Conservation (phyloP, 2,888 invertebrate species). For the Caenorhabditis virilis region DNA sequence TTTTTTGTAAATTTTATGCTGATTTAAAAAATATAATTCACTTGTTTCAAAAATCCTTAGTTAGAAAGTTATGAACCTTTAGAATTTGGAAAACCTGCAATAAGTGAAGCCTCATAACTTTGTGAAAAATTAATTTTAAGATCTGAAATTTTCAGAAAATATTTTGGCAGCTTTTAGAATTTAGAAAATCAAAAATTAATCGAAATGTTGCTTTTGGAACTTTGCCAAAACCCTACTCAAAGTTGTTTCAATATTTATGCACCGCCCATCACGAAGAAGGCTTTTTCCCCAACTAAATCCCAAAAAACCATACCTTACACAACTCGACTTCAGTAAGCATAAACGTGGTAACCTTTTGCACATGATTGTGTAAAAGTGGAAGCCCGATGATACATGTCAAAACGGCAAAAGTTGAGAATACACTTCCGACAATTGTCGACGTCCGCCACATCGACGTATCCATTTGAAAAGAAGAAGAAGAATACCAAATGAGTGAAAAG, state of each 20-base stretch:
- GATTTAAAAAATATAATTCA: no score
- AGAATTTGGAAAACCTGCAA: not conserved
- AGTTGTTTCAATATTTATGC: no score
- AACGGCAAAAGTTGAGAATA: slow-evolving; percentile 61
- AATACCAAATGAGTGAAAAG: not conserved
- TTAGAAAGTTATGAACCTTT: no score
- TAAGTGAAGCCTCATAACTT: not conserved
- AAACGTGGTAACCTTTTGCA: slow-evolving; percentile 58
- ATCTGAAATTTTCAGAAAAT: no score
- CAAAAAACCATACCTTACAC: slow-evolving; percentile 55
- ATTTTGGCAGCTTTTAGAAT: no score
- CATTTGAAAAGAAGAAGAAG: not conserved
- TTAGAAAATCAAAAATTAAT: no score
- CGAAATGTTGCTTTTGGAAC: no score
- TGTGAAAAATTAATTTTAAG: not conserved
- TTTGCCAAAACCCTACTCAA: no score
- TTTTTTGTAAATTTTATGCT: no score
- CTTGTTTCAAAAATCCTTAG: no score
- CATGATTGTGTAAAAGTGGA: slow-evolving; percentile 59
- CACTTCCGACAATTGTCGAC: slow-evolving; percentile 54
- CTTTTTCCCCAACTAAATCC: not conserved
- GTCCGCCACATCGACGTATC: slow-evolving; percentile 27
- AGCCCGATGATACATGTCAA: slow-evolving; percentile 59
- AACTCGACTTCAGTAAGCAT: slow-evolving; percentile 62
- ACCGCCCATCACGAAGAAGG: not conserved